Conservation (phyloP, 2,888 invertebrate genomes). For the Ernsta delagoae region DNA sequence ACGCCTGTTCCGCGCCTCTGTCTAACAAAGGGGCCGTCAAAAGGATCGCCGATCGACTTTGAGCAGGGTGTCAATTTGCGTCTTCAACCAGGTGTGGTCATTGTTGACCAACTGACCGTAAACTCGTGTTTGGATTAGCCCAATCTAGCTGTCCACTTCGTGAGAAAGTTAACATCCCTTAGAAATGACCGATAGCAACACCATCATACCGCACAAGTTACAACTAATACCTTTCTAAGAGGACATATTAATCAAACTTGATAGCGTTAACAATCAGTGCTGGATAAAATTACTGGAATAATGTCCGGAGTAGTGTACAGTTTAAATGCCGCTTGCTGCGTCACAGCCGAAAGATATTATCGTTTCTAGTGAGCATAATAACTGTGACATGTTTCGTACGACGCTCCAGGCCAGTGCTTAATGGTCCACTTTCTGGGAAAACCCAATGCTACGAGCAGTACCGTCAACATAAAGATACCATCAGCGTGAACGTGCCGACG, state of each 20-base stretch:
- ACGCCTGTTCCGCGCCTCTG: constrained; percentile 71
- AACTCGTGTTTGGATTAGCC: constrained; percentile 65
- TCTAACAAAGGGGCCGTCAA: constrained; percentile 65
- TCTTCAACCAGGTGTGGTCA: constrained; percentile 72
- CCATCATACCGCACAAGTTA: too few relatives aligned
- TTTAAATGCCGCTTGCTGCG: constrained; percentile 55
- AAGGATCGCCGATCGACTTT: constrained; percentile 63
- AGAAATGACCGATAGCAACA: not conserved
- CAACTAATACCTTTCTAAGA: constrained; percentile 14
- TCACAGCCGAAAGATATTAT: constrained; percentile 78
- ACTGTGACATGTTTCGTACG: constrained; percentile 82
- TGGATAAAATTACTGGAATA: constrained; percentile 61
- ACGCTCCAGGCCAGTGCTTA: constrained; percentile 71
- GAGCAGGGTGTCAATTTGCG: constrained; percentile 76
- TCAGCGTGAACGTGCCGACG: constrained; percentile 56
- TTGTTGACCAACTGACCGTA: constrained; percentile 80
- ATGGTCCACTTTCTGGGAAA: constrained; percentile 80
- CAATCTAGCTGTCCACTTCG: constrained; percentile 67
- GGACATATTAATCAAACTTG: constrained; percentile 49
- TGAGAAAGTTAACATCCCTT: constrained; percentile 59
- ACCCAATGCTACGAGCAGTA: constrained; percentile 56
- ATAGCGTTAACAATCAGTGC: constrained; percentile 67
- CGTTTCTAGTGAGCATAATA: constrained; percentile 80
- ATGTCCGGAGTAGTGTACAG: constrained; percentile 49
- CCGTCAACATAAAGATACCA: constrained; percentile 76